A percentile compares a stretch with the other conserved stretches of the same genome.
Evolutionary conservation across 2,797 vertebrate species (phyloP).

Genomic region (Chromis chromis): DNA sequence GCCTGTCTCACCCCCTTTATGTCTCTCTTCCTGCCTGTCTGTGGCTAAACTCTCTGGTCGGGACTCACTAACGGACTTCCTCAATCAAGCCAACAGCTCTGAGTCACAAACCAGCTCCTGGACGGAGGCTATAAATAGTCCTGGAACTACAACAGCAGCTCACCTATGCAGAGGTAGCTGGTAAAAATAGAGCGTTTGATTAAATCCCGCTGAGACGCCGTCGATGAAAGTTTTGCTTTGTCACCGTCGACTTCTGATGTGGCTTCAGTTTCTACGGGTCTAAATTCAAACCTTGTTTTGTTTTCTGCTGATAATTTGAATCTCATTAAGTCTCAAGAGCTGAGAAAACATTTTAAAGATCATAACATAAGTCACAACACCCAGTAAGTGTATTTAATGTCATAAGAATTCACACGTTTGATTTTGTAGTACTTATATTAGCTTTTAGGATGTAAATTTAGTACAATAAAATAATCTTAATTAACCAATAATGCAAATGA

Average conservation of each 20-base stretch:
- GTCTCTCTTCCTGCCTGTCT: slow-evolving; percentile 47
- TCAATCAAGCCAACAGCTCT: slow-evolving; percentile 61
- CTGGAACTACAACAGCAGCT: neutral
- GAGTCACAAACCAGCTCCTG: slow-evolving; percentile 47
- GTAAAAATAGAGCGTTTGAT: slow-evolving; percentile 58
- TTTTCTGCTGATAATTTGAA: too few relatives aligned
- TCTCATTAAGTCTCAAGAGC: too few relatives aligned
- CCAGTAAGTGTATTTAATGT: too few relatives aligned
- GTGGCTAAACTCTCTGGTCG: slow-evolving; percentile 35
- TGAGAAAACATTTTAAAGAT: too few relatives aligned
- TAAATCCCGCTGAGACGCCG: slow-evolving; percentile 9
- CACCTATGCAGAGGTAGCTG: slow-evolving; percentile 13
- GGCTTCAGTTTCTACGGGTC: too few relatives aligned
- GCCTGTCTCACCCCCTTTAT: neutral
- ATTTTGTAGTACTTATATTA: too few relatives aligned
- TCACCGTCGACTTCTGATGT: neutral
- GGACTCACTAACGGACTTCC: slow-evolving; percentile 77
- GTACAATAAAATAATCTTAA: too few relatives aligned
- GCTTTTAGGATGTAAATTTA: too few relatives aligned
- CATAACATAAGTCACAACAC: too few relatives aligned
- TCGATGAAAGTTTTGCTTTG: neutral
- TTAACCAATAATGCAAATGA: too few relatives aligned
- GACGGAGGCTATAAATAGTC: slow-evolving; percentile 60
- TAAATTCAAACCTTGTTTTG: too few relatives aligned
- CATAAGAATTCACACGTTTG: too few relatives aligned